Evolutionary conservation across 37 sponge, comb jelly and placozoan genomes (phyloP).

Genomic region (Diacarnus erythraeanus): DNA sequence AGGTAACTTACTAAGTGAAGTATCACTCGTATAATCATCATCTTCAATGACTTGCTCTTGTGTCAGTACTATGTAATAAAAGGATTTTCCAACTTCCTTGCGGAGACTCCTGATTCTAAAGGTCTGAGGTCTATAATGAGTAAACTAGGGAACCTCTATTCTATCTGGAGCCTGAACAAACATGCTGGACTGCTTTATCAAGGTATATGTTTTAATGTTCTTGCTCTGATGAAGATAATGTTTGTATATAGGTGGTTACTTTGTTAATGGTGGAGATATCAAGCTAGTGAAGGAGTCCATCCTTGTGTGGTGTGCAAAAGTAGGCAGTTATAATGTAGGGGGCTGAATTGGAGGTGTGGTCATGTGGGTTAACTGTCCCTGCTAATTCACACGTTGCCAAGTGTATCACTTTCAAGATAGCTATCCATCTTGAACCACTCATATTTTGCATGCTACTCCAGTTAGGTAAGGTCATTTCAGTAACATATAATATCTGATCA

Average conservation of each 20-base stretch:
- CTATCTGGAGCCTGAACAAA: constrained; percentile 73
- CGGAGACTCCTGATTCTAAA: constrained; percentile 26
- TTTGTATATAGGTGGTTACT: constrained; percentile 63
- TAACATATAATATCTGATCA: too few species aligned
- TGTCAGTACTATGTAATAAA: constrained; percentile 49
- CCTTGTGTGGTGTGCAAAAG: constrained; percentile 44
- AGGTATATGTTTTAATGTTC: constrained; percentile 33
- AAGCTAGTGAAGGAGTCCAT: constrained; percentile 61
- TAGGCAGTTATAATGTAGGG: constrained; percentile 14
- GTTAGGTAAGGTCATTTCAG: too few species aligned
- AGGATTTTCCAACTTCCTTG: constrained; percentile 47
- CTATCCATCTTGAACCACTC: too few species aligned
- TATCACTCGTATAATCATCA: background rate
- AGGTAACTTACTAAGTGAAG: constrained; percentile 71
- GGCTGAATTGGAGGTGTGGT: too few species aligned
- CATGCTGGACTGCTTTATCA: constrained; percentile 68
- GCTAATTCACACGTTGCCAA: too few species aligned
- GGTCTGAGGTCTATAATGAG: constrained; percentile 41
- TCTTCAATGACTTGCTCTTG: background rate
- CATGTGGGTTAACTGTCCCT: too few species aligned
- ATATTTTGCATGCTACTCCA: too few species aligned
- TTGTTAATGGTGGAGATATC: constrained; percentile 19
- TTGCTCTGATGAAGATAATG: background rate
- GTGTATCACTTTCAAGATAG: too few species aligned
- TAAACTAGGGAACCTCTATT: constrained; percentile 57